Evolutionary conservation across 1,140 invertebrate genomes (phyloP).

Genomic region (Nebria ingens): DNA sequence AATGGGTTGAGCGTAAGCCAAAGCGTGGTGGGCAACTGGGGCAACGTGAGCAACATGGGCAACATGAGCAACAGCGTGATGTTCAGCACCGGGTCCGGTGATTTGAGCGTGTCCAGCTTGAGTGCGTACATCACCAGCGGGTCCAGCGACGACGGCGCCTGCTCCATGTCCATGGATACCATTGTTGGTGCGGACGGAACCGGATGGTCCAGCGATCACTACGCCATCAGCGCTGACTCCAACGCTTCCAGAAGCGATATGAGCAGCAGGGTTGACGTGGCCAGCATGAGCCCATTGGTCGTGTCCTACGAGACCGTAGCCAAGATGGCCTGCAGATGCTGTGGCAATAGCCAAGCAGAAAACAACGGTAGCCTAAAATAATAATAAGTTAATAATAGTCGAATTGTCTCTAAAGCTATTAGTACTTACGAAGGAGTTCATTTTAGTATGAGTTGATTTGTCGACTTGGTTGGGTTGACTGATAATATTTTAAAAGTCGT

Average conservation of each 20-base stretch:
- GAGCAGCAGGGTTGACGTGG: neutral
- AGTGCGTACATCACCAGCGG: neutral
- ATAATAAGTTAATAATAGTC: neutral
- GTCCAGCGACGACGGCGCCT: neutral
- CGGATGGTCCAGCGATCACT: neutral
- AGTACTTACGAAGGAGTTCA: neutral
- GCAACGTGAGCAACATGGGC: neutral
- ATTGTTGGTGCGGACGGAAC: neutral
- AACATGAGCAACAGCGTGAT: neutral
- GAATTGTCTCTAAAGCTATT: neutral
- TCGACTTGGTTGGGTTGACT: too few relatives aligned
- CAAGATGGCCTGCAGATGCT: neutral
- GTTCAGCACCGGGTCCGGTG: neutral
- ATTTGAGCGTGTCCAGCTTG: neutral
- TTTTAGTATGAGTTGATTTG: too few relatives aligned
- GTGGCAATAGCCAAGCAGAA: neutral
- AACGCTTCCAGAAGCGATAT: conserved; percentile 1
- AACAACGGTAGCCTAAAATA: neutral
- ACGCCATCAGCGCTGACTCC: neutral
- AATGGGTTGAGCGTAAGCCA: neutral
- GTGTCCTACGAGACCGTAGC: neutral
- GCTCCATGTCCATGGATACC: conserved; percentile 5
- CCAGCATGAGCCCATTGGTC: neutral
- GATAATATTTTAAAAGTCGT: too few relatives aligned
- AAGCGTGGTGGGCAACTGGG: neutral